Base-by-base conservation (phyloP, 2,888 invertebrate genomes). In the Matsumyia berberina region DNA sequence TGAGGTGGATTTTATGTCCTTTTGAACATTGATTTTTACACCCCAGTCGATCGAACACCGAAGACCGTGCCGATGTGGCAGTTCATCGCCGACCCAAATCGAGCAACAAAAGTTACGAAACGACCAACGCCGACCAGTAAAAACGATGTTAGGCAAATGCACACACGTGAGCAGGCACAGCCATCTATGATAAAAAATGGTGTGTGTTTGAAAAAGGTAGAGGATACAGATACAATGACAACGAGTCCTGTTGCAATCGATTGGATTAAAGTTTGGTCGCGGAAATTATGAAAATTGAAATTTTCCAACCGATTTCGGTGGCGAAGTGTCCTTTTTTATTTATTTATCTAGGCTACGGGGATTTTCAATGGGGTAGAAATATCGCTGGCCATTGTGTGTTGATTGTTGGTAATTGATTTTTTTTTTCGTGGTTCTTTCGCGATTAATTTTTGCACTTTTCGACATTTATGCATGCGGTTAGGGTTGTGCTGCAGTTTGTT, bases 1-100 rank as follows among this genome's bases (percentile, higher is more conserved):
- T 70, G 74, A 85, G 74, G 74, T 85, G 73, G 74, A 79, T 85
- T 85, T 79, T 74, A 66, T 85, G 85, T 85, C 74, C 85, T 70
- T 83, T 74, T 70, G 85, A 85, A 80, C 85, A 85, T 85, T 85
- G 85, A 85, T 85, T 85, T 80, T 85, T 80, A 64, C 78, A 83
- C 83, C 57, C 78, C 73, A 73, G 53, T 78, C 83, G 73, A 83
- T 78, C 72, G 73, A 67, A 37, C 72, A 77, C 57, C 49, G 37
- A 51, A 53, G 57, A 55, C 37, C 15, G 11, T 49, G 44, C 8
- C 2, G 24, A 15, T 33, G 5, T 51, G 55, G 29, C 15, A 37
- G 12, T 35, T 12, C 31, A 55, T 69, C 35, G 76, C 58, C 17
- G 51, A 53, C 82, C 31, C 17, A 82, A 82, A 77, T 55, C 57